Percentiles rank a stretch among this genome's conserved stretches.
Conservation (phyloP, 2,797 vertebrate genomes). For the Pterois miles region DNA sequence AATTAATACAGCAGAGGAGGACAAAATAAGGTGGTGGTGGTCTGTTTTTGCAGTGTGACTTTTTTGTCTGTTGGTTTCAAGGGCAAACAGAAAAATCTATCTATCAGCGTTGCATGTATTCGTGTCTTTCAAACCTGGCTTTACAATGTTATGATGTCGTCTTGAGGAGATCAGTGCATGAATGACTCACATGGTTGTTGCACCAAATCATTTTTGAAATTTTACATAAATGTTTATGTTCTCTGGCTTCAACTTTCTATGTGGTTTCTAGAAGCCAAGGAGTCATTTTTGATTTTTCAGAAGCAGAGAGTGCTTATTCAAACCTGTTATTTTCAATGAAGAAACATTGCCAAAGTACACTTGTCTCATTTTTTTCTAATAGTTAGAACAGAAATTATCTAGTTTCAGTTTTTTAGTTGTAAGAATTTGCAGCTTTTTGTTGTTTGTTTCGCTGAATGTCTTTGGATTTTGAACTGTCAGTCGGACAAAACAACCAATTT, state of each 20-base stretch:
- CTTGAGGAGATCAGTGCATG: background rate
- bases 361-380: background rate
- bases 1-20: constrained; percentile 20
- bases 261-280: background rate
- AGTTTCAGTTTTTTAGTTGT: too few relatives aligned
- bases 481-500: too few relatives aligned
- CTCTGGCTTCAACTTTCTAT: too few relatives aligned
- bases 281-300: background rate
- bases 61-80: constrained; percentile 10
- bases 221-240: too few relatives aligned
- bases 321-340: background rate
- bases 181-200: too few relatives aligned
- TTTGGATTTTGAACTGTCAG: too few relatives aligned
- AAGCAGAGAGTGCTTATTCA: too few relatives aligned
- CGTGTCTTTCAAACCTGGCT: background rate
- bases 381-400: background rate
- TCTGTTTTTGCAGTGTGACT: background rate
- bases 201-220: too few relatives aligned
- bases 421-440: too few relatives aligned
- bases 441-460: too few relatives aligned
- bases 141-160: background rate
- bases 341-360: background rate
- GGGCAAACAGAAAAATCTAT: constrained; percentile 4
- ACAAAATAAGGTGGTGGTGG: background rate
- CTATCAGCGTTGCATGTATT: background rate